Base-by-base conservation (phyloP, 37 sponge, comb jelly and placozoan genomes). In the Oopsacas minuta region DNA sequence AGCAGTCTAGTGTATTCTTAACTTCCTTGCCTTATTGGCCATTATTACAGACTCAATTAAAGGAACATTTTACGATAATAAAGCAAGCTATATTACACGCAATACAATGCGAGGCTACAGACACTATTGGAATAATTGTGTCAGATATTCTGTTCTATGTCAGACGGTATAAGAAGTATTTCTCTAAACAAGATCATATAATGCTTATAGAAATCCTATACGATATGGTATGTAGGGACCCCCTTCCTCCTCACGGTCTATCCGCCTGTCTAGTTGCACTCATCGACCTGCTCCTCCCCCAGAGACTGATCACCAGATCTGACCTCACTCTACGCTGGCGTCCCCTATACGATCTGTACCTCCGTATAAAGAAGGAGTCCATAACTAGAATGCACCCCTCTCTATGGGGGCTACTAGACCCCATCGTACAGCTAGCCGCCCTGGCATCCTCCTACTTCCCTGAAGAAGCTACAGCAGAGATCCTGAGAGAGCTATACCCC, bases 401-500 rank as follows among this genome's bases (percentile, higher is more conserved):
- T 25, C 23, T n/a, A 7, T 82, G 83, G 83, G 39, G 30, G 36
- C 39, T 37, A 38, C 39, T 82, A 23, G 39, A 82, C 38, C 39
- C 39, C 83, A 38, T 37, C 39, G 12, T 84, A 15, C 52, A 81
- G 38, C 38, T 52, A 15, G 8, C 23, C 38, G 39, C 36, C 53
- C 1, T 35, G 38, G 36, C 81, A 7, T 69, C 12, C 75, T 92
- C 93, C 53, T 97, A 97, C 81, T 97, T 97, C 84, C 89, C 98
- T 83, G 83, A 84, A 3, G 92, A 90, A 85, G 83, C 87, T 25
- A 97, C 98, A 12, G 86, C 86, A 32, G 95, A 97, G 89, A 94
- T 97, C 87, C 82, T 97, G 51, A 87, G 91, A 36, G 98, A 97
- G 69, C 91, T 91, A 91, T 52, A 87, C 36, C 98, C 98, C 35